Evolutionary conservation across 2,888 invertebrate genomes (phyloP).

Genomic region (Phlogophora meticulosa): DNA sequence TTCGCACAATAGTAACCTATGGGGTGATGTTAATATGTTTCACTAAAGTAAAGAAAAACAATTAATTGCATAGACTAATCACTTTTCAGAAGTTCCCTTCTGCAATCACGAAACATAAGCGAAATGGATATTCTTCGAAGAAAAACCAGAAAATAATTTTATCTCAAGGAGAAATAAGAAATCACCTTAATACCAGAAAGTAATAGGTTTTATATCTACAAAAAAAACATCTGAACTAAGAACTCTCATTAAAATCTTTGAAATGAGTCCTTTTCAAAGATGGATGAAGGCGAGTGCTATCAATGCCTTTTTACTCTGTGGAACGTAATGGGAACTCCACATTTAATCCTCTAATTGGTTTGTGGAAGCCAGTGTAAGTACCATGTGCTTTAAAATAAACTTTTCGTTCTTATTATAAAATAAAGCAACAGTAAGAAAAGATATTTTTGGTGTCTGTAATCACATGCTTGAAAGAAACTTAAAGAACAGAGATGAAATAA

Average conservation of each 20-base stretch:
- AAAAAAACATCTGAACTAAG: conserved; percentile 41
- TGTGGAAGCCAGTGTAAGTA: conserved; percentile 22
- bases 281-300: conserved; percentile 40
- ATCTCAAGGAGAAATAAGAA: conserved; percentile 29
- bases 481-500: too few species aligned
- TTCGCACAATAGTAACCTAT: too few species aligned
- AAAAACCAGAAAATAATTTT: conserved; percentile 21
- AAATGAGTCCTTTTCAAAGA: conserved; percentile 55
- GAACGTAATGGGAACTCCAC: conserved; percentile 35
- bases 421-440: neutral
- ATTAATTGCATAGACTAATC: neutral
- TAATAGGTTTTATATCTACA: conserved; percentile 47
- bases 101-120: neutral
- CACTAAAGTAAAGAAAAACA: too few species aligned
- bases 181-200: conserved; percentile 21
- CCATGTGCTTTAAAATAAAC: neutral
- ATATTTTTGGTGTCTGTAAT: neutral
- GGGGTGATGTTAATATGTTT: too few species aligned
- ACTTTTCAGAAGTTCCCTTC: neutral
- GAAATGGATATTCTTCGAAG: conserved; percentile 17
- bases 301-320: conserved; percentile 43
- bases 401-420: neutral
- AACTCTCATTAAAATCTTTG: conserved; percentile 60
- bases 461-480: neutral
- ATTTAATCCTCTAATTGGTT: conserved; percentile 57